Evolutionary conservation across 1,140 invertebrate species (phyloP), one percentile per base, ranked within the genome.

Genomic region (Lithobius niger): DNA sequence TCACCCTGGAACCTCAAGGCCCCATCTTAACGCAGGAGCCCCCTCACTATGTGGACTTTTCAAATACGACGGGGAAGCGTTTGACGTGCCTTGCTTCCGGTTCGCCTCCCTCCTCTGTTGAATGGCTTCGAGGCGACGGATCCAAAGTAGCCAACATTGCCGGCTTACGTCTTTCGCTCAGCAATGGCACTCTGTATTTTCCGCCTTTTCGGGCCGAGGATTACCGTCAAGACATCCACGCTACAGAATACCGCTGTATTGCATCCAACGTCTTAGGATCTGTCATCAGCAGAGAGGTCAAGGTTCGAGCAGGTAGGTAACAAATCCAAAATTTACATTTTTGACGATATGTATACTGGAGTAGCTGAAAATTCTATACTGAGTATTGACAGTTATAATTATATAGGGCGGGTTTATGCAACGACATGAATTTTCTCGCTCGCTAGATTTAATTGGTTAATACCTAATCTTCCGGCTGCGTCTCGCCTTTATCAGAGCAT

Each of bases 101-200:
- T 21, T 54, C 60, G 2, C 68, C 69, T 0, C 60, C 67, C 1
- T 67, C 69, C 16, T 57, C 56, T 22, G 56, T 70, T 15, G 63
- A 66, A 16, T 71, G 69, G 69, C 51, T 66, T 6, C 60, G 6
- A 6, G 25, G 22, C 3, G 27, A 27, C 18, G 69, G 72, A n/a
- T 68, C 68, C 1, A 62, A 71, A 2, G 63, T 67, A 63, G 60
- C 21, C 64, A 66, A 10, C 71, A 71, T 62, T 45, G 61, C 16
- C 62, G 58, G 6, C 27, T 56, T 4, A 52, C 59, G 36, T 69
- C 67, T 27, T 18, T 61, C 81, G 44, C 75, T 87, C 62, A 79
- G 81, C 52, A 89, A 89, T 68, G 85, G 86, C 42, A 88, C 85
- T 43, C 74, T 91, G 49, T 81, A 83, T 65, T 86, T 91, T 65